Conservation (phyloP, 2,888 invertebrate genomes). For the Tryphoninae sp. region DNA sequence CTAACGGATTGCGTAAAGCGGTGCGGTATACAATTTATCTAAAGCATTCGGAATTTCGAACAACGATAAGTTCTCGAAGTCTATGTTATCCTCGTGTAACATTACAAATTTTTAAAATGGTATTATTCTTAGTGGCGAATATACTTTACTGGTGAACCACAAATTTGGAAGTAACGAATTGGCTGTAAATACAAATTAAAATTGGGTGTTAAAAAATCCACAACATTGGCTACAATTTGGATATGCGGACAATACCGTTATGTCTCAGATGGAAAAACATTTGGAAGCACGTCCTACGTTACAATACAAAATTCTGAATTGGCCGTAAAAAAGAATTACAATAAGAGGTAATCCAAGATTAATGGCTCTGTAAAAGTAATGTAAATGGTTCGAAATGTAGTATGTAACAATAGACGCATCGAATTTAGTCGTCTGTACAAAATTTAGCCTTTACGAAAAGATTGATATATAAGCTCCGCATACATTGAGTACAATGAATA, state of each 20-base stretch:
- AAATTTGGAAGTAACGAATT: slow-evolving; percentile 4
- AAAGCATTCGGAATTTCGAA: neutral
- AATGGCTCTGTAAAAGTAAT: no score
- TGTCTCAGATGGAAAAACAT: neutral
- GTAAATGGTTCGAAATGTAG: no score
- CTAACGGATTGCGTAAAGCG: neutral
- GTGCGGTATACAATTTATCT: neutral
- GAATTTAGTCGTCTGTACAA: slow-evolving; percentile 21
- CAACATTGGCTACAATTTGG: slow-evolving; percentile 1
- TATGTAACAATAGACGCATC: no score
- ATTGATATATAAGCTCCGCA: slow-evolving; percentile 12
- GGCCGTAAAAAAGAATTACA: no score
- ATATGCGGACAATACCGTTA: neutral
- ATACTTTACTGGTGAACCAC: neutral
- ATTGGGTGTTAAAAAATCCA: neutral
- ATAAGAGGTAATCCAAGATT: no score
- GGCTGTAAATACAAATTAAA: neutral
- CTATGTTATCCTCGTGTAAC: neutral
- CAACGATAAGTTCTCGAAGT: neutral
- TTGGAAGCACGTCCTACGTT: neutral
- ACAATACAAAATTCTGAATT: neutral
- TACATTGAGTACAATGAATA: slow-evolving; percentile 30
- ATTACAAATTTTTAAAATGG: neutral
- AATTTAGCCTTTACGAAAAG: slow-evolving; percentile 23
- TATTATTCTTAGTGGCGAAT: slow-evolving; percentile 14